phyloP scores from a whole-genome alignment of 2,888 invertebrate genomes.

The Microctonus brassicae region DNA sequence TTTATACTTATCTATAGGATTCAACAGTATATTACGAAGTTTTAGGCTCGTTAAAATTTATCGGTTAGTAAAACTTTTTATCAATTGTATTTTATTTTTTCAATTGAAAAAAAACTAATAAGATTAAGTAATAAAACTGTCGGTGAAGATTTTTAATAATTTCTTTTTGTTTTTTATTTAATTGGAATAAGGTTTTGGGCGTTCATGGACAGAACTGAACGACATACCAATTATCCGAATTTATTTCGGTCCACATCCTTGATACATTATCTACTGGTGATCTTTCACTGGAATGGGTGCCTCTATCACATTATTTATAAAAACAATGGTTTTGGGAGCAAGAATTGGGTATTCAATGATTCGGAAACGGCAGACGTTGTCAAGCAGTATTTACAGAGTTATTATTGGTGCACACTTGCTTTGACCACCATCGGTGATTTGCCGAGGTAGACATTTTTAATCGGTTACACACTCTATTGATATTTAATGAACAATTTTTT shows the following conservation, averaged over 20 bases:
- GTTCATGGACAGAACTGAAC: constrained; percentile 97
- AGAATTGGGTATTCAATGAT: constrained; percentile 92
- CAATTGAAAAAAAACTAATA: background rate
- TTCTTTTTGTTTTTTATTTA: background rate
- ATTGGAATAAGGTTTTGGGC: constrained; percentile 82
- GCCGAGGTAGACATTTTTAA: constrained; percentile 57
- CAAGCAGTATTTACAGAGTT: constrained; percentile 96
- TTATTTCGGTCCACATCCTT: constrained; percentile 92
- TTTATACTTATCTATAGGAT: constrained; percentile 96
- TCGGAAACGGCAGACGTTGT: constrained; percentile 89
- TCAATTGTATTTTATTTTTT: background rate
- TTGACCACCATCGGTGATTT: constrained; percentile 90
- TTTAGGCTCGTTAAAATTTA: constrained; percentile 98
- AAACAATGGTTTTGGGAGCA: constrained; percentile 94
- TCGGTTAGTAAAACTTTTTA: constrained; percentile 69
- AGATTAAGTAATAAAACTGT: background rate
- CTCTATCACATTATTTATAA: constrained; percentile 97
- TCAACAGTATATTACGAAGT: constrained; percentile 95
- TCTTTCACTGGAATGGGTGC: constrained; percentile 99
- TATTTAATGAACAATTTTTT: constrained; percentile 5
- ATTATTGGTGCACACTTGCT: constrained; percentile 98
- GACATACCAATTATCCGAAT: constrained; percentile 99
- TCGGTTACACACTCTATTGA: background rate
- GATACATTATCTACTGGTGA: constrained; percentile 96
- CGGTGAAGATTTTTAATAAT: background rate